Percentiles rank a stretch among this genome's conserved stretches.
phyloP scores from a whole-genome alignment of 2,888 invertebrate species.

The Temnothorax ravouxi region DNA sequence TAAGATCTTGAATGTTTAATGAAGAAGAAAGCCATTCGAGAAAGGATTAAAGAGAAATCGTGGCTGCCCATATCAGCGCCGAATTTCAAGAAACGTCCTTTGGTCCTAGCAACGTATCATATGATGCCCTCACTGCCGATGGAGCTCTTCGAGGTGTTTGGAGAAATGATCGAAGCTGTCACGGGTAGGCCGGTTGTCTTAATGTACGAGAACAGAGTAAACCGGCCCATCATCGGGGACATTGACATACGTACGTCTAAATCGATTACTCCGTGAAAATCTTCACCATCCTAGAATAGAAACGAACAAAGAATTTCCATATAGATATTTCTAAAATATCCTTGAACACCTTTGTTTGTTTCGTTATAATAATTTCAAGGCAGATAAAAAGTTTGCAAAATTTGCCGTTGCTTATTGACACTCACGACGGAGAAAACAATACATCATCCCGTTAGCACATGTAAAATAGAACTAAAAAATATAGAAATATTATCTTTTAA shows the following conservation, averaged over 20 bases:
- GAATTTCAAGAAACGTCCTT: slow-evolving; percentile 71
- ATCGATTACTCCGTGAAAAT: neutral
- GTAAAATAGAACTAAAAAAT: neutral
- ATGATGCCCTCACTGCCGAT: slow-evolving; percentile 82
- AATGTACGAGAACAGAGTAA: slow-evolving; percentile 74
- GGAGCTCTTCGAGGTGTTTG: slow-evolving; percentile 79
- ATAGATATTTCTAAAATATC: neutral
- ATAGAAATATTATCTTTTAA: slow-evolving; percentile 4
- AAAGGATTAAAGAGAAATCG: too few species aligned
- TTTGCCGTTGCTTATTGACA: neutral
- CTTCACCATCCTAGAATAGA: neutral
- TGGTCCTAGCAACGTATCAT: slow-evolving; percentile 79
- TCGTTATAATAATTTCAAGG: neutral
- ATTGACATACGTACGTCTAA: slow-evolving; percentile 78
- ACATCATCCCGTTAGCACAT: neutral
- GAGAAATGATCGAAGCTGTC: slow-evolving; percentile 79
- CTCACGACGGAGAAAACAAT: neutral
- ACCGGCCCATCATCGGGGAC: slow-evolving; percentile 79
- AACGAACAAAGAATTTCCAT: neutral
- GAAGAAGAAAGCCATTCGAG: too few species aligned
- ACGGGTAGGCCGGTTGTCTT: slow-evolving; percentile 78
- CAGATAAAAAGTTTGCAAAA: neutral
- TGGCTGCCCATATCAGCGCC: slow-evolving; percentile 71
- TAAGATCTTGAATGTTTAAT: slow-evolving; percentile 30
- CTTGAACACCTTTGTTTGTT: neutral